phyloP scores from a whole-genome alignment of 1,140 invertebrate species.

The Wasmannia auropunctata region DNA sequence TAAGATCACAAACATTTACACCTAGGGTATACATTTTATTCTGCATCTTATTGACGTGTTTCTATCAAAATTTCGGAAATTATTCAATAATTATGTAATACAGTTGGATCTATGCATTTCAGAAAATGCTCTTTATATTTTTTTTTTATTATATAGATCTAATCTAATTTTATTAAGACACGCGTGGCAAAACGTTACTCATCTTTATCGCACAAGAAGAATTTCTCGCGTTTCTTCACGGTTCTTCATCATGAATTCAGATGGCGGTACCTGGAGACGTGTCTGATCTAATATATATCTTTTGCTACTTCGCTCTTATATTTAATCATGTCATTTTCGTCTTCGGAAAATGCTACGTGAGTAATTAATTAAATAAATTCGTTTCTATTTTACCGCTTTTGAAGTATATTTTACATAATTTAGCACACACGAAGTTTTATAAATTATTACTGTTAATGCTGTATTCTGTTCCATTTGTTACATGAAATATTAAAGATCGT shows the following conservation, averaged over 20 bases:
- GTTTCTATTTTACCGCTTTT: background rate
- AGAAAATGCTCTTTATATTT: background rate
- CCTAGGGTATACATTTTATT: background rate
- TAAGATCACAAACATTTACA: background rate
- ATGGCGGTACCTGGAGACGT: slow-evolving; percentile 60
- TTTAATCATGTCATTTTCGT: background rate
- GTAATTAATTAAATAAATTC: background rate
- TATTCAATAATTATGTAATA: background rate
- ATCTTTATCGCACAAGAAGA: slow-evolving; percentile 23
- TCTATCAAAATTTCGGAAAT: background rate
- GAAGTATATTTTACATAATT: background rate
- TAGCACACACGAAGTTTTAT: background rate
- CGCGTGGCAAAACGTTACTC: background rate
- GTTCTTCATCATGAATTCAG: slow-evolving; percentile 57
- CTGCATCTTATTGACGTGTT: background rate
- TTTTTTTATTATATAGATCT: background rate
- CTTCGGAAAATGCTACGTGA: background rate
- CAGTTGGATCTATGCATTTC: background rate
- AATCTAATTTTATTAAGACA: background rate
- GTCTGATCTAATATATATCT: slow-evolving; percentile 23
- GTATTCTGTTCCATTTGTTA: background rate
- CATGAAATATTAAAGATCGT: background rate
- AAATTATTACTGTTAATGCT: background rate
- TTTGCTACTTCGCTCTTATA: slow-evolving; percentile 21
- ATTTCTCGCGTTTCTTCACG: slow-evolving; percentile 24